Evolutionary conservation across 2,113 vertebrate species (phyloP), one percentile per base, ranked within the genome.

Genomic region (Tragelaphus imberbis): DNA sequence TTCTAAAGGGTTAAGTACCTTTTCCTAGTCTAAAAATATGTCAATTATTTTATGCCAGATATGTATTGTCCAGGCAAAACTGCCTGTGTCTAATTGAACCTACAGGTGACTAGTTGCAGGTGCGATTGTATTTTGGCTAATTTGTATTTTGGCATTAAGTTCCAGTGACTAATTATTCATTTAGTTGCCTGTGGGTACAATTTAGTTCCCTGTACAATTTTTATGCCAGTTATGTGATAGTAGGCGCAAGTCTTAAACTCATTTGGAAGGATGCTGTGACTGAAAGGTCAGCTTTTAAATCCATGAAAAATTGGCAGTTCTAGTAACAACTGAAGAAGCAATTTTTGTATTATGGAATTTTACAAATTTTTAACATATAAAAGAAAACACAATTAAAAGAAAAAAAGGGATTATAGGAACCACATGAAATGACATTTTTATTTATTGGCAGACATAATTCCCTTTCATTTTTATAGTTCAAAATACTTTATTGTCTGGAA

Each of bases 281-380:
- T 94, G 47, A 98, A 97, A 97, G 49, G 84, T 97, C 86, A 97
- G 19, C 28, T 82, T 94, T 80, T 86, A 92, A 95, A 51, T 63
- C 36, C 68, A 81, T 91, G 36, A 90, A 84, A 93, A 90, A 14
- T 88, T 97, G 88, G 89, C 79, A 8, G 71, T 15, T 89, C 16
- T 47, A 68, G 13, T 33, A 96, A 19, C 82, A 61, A 56, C 40
- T 94, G 81, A 21, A 79, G 16, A 94, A 91, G 84, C 16, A 61
- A 90, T 92, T 89, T 96, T 36, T 71, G 84, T 47, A 94, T 95
- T 96, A 91, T 13, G 58, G 17, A 49, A 91, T 97, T 96, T 97
- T 81, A 92, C 6, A 85, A 80, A 90, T 82, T 40, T 21, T 80
- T 36, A 95, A 59, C 49, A 68, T 68, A 49, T 53, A 75, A 27